phyloP scores from a whole-genome alignment of 2,888 invertebrate species.

The Galerucella calmariensis region DNA sequence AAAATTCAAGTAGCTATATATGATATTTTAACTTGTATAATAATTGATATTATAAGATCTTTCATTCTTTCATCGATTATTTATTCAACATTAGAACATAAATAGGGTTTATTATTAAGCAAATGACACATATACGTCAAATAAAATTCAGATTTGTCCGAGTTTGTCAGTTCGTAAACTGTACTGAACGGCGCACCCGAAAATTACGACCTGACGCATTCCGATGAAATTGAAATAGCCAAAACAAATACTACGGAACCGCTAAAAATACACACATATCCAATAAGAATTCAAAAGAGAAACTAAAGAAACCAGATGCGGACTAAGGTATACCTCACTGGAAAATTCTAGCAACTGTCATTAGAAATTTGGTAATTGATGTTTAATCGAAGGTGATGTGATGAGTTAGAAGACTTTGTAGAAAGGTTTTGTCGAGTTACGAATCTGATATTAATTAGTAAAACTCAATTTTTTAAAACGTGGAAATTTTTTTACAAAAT shows the following conservation, averaged over 20 bases:
- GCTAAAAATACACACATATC: slow-evolving; percentile 44
- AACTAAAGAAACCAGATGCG: slow-evolving; percentile 28
- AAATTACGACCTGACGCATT: slow-evolving; percentile 43
- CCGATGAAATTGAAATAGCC: slow-evolving; percentile 47
- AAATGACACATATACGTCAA: slow-evolving; percentile 34
- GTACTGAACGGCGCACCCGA: slow-evolving; percentile 32
- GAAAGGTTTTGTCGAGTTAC: no score
- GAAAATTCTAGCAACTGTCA: not conserved
- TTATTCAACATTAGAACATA: not conserved
- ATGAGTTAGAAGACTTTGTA: no score
- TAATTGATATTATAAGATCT: not conserved
- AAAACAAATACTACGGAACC: slow-evolving; percentile 45
- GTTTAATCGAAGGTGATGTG: no score
- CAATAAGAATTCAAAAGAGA: slow-evolving; percentile 43
- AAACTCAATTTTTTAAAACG: not conserved
- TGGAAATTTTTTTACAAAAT: not conserved
- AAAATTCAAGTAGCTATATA: no score
- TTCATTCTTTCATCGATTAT: not conserved
- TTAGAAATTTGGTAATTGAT: not conserved
- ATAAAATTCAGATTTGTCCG: slow-evolving; percentile 37
- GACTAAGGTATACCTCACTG: not conserved
- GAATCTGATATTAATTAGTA: no score
- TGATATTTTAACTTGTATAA: no score
- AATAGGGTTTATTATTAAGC: slow-evolving; percentile 9
- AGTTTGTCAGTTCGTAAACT: slow-evolving; percentile 40